Evolutionary conservation across 2,888 invertebrate species (phyloP), one percentile per base, ranked within the genome.

Genomic region (Rotaria macrura): DNA sequence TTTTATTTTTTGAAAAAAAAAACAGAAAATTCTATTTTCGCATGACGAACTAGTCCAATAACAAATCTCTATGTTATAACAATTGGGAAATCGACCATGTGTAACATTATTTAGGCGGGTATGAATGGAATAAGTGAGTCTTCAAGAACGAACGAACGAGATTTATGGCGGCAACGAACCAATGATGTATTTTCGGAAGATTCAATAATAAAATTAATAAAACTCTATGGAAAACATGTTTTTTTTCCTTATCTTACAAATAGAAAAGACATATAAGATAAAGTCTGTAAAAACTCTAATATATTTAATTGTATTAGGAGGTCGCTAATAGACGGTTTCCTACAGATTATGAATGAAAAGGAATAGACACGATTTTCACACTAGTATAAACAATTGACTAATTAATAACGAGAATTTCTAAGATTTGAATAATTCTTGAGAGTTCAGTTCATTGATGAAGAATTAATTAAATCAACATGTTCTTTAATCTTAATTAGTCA

Each of bases 291-390:
- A 65, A 34, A 20, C 29, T 65, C 34, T 34, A 17, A 38, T 6
- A 65, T 38, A 34, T 4, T 65, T 65, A 65, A 65, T 34, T 17
- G 34, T 34, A 20, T 65, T 65, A 65, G 12, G 65, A 65, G 65
- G 65, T 65, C 65, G 65, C 65, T 65, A 65, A 65, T 65, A 65
- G 65, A 65, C 65, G 65, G 65, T 65, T 65, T 17, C 49, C 49
- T 49, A 49, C 49, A 17, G 14, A 49, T 12, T 49, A 49, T 49
- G 49, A 49, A 49, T 14, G 3, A 3, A 49, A 49, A 17, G 49
- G 17, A 49, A 49, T 49, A n/a, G n/a, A 17, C 49, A 49, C 17
- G 49, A 49, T 49, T 49, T 49, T 49, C 14, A 49, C 6, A 49
- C 17, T 17, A 49, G 17, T 14, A 12, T 49, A 49, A 49, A 49